A percentile compares a stretch with the other conserved stretches of the same genome.
These are phyloP conservation scores for Dasysyrphus tricinctus DNA, from an alignment of 2,888 invertebrate species.

Conservation along the genomic window DNA sequence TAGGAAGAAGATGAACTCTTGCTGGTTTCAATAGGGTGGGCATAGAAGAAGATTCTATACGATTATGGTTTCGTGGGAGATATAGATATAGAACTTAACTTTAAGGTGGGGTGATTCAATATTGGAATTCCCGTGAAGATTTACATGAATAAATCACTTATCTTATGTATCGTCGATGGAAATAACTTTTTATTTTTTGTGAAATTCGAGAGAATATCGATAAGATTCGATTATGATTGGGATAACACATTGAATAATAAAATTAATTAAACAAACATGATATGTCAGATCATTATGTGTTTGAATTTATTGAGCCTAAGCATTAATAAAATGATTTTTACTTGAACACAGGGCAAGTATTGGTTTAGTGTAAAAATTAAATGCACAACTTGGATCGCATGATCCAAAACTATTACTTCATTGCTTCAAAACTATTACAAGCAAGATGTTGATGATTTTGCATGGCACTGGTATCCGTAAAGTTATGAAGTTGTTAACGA, in stretches of 20 bases:
- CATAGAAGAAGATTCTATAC: constrained; percentile 15
- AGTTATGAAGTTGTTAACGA: too few relatives aligned
- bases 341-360: too few relatives aligned
- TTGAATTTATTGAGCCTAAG: not conserved
- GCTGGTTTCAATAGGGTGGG: constrained; percentile 64
- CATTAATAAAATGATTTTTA: not conserved
- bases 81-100: constrained; percentile 9
- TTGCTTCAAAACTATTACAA: too few relatives aligned
- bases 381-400: too few relatives aligned
- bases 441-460: too few relatives aligned
- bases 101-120: constrained; percentile 40
- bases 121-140: constrained; percentile 66
- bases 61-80: constrained; percentile 54
- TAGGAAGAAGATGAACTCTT: constrained; percentile 55
- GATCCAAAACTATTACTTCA: too few relatives aligned
- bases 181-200: constrained; percentile 33
- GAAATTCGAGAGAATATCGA: constrained; percentile 55
- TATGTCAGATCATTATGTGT: not conserved
- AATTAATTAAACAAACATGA: constrained; percentile 31
- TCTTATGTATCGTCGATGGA: constrained; percentile 61
- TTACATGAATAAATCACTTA: constrained; percentile 57
- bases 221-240: constrained; percentile 65
- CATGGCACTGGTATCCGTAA: too few relatives aligned
- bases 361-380: too few relatives aligned
- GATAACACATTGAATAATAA: constrained; percentile 23